Conservation (phyloP, 2,113 vertebrate genomes). For the Lanius ludovicianus region DNA sequence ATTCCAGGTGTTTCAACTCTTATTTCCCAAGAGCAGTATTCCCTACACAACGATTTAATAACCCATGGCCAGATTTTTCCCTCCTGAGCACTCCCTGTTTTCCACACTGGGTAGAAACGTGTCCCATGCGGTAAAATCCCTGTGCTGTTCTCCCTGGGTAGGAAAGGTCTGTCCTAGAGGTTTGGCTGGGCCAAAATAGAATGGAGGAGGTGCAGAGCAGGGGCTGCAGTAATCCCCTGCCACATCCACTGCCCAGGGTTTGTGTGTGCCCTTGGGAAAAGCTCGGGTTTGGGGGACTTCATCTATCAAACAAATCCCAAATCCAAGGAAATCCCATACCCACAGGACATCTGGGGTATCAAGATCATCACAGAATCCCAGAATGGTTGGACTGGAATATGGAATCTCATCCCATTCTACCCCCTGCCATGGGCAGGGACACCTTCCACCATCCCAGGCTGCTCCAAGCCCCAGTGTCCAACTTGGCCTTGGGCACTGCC, state of each 20-base stretch:
- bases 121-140: neutral
- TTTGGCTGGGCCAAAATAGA: neutral
- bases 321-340: neutral
- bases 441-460: neutral
- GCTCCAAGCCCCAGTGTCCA: neutral
- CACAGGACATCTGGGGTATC: neutral
- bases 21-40: neutral
- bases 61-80: neutral
- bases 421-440: neutral
- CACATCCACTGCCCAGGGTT: neutral
- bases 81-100: neutral
- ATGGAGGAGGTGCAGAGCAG: fast-evolving
- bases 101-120: neutral
- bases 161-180: neutral
- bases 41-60: neutral
- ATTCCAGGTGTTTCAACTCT: neutral
- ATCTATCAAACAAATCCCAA: neutral
- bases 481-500: neutral
- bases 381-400: neutral
- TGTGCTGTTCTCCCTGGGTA: neutral
- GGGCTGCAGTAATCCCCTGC: neutral
- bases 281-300: neutral
- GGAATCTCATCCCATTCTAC: neutral
- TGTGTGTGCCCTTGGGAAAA: neutral
- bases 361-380: neutral